Conservation (phyloP, 1,140 invertebrate species). For the Drosophila kohkoa region DNA sequence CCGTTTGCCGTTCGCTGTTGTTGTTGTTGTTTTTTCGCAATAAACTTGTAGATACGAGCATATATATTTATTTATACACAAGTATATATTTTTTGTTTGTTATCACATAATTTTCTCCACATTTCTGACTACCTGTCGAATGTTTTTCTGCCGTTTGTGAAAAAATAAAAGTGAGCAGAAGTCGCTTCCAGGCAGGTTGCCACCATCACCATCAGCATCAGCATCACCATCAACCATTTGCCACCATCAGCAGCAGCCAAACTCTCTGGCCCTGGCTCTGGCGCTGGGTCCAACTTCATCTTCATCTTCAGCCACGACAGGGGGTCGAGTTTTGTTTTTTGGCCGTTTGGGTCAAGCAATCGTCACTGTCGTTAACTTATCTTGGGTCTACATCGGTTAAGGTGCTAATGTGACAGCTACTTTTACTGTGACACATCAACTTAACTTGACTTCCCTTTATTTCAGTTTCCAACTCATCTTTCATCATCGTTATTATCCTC, state of each 20-base stretch:
- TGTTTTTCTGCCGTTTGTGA: constrained; percentile 69
- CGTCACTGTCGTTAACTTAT: constrained; percentile 71
- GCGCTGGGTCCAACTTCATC: constrained; percentile 32
- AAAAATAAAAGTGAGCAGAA: constrained; percentile 78
- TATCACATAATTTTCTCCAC: constrained; percentile 74
- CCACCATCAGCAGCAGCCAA: constrained; percentile 3
- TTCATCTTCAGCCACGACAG: constrained; percentile 19
- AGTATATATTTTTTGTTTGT: constrained; percentile 42
- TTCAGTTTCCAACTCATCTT: constrained; percentile 1
- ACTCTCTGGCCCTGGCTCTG: not conserved
- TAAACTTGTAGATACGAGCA: constrained; percentile 42
- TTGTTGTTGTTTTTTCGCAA: constrained; percentile 34
- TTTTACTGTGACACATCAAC: constrained; percentile 46
- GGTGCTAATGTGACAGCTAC: constrained; percentile 82
- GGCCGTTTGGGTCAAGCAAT: constrained; percentile 35
- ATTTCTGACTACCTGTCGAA: constrained; percentile 67
- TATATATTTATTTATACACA: constrained; percentile 30
- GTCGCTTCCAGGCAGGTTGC: constrained; percentile 42
- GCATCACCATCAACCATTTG: constrained; percentile 34
- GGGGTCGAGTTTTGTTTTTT: constrained; percentile 39
- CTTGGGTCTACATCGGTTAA: constrained; percentile 72
- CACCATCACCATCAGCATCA: constrained; percentile 23
- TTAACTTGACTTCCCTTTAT: constrained; percentile 15
- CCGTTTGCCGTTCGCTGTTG: not conserved
- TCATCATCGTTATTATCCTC: not conserved